Conservation (phyloP, 1,140 invertebrate genomes). For the Trichonephila clavata region DNA sequence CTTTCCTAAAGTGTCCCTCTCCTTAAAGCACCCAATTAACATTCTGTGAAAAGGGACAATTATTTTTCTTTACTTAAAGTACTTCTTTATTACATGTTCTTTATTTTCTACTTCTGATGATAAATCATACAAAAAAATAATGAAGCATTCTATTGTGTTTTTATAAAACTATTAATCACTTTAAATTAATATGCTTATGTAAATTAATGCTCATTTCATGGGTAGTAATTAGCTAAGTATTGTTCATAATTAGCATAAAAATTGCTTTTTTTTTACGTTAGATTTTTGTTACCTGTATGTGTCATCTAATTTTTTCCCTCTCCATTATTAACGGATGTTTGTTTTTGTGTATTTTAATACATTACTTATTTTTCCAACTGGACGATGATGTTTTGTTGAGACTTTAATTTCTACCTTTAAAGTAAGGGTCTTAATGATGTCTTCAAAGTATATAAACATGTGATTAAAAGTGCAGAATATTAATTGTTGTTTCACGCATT, state of each 20-base stretch:
- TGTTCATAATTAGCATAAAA: neutral
- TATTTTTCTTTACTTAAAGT: neutral
- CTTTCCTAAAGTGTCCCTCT: neutral
- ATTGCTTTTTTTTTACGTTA: neutral
- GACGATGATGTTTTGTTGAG: too few relatives aligned
- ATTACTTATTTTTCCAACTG: too few relatives aligned
- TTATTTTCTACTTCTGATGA: neutral
- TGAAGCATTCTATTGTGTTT: neutral
- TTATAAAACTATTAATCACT: neutral
- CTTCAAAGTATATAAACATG: too few relatives aligned
- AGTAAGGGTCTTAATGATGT: too few relatives aligned
- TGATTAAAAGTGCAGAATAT: too few relatives aligned
- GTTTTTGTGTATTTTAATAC: neutral
- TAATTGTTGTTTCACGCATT: too few relatives aligned
- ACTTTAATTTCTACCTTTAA: too few relatives aligned
- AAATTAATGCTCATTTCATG: neutral
- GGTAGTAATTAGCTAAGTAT: neutral
- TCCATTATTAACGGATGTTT: neutral
- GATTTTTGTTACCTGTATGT: neutral
- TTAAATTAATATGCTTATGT: neutral
- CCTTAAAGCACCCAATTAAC: neutral
- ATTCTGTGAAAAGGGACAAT: neutral
- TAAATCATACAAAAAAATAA: neutral
- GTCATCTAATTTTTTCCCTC: neutral
- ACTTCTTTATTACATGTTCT: neutral